phyloP scores from a whole-genome alignment of 2,113 vertebrate species.

The Barnardius zonarius region DNA sequence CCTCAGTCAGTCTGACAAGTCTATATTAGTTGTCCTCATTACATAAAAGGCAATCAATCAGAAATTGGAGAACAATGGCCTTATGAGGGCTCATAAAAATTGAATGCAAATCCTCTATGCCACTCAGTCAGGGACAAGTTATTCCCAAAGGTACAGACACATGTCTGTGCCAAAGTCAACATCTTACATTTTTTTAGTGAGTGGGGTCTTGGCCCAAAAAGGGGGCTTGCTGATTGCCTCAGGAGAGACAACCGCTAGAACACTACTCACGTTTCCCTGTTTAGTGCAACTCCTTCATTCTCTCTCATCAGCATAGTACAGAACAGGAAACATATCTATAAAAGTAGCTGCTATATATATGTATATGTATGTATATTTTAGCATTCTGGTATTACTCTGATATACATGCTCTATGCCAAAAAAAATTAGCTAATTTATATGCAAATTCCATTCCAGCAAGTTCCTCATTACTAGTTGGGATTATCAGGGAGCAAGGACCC shows the following conservation, averaged over 20 bases:
- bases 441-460: background rate
- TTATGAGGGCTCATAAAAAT: slow-evolving; percentile 43
- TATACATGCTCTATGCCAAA: background rate
- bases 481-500: background rate
- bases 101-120: background rate
- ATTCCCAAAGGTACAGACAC: background rate
- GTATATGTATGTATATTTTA: background rate
- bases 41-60: slow-evolving; percentile 62
- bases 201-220: background rate
- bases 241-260: background rate
- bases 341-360: background rate
- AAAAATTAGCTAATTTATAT: background rate
- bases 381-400: background rate
- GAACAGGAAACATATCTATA: background rate
- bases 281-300: background rate
- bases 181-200: background rate
- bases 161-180: background rate
- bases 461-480: background rate
- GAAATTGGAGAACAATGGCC: slow-evolving; percentile 50
- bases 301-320: background rate
- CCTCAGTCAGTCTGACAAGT: slow-evolving; percentile 22
- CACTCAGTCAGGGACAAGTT: background rate
- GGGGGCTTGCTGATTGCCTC: background rate
- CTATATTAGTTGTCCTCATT: slow-evolving; percentile 44
- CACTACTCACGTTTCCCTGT: background rate